These are phyloP conservation scores for Stigmatopora argus DNA, from an alignment of 2,113 vertebrate genomes.

Conservation along the genomic window DNA sequence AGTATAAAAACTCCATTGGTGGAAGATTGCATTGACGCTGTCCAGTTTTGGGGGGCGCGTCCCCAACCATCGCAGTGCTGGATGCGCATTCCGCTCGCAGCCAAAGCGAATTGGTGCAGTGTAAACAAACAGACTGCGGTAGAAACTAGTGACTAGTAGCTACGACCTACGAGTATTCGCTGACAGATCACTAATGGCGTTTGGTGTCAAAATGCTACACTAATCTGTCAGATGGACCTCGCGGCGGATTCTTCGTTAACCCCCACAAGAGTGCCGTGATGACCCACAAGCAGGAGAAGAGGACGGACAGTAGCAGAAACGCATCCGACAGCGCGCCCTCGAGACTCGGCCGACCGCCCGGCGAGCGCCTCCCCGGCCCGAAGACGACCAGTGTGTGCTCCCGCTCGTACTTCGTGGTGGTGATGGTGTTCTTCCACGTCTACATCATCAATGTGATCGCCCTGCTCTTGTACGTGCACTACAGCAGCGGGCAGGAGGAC, in stretches of 20 bases:
- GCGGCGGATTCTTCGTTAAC: not conserved
- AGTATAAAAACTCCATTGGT: not conserved
- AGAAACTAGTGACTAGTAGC: not conserved
- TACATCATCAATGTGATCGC: constrained; percentile 91
- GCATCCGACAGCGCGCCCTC: constrained; percentile 35
- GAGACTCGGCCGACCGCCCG: constrained; percentile 36
- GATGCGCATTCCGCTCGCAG: constrained; percentile 55
- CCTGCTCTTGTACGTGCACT: constrained; percentile 87
- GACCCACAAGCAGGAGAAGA: constrained; percentile 50
- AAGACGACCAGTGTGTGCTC: constrained; percentile 83
- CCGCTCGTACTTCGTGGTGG: constrained; percentile 90
- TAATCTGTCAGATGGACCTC: constrained; percentile 19
- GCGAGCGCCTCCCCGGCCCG: constrained; percentile 68
- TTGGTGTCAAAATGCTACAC: not conserved
- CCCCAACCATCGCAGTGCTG: not conserved
- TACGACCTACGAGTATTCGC: not conserved
- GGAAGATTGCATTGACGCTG: not conserved
- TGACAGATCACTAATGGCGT: not conserved
- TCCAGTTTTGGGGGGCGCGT: not conserved
- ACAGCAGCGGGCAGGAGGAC: constrained; percentile 76
- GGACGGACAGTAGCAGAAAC: constrained; percentile 21
- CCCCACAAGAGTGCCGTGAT: constrained; percentile 27
- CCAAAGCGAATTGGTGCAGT: constrained; percentile 44
- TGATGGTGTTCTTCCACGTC: constrained; percentile 91
- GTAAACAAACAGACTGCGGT: constrained; percentile 44